These are phyloP conservation scores for Drosophila helvetica DNA, from an alignment of 2,888 invertebrate genomes.

Conservation along the genomic window DNA sequence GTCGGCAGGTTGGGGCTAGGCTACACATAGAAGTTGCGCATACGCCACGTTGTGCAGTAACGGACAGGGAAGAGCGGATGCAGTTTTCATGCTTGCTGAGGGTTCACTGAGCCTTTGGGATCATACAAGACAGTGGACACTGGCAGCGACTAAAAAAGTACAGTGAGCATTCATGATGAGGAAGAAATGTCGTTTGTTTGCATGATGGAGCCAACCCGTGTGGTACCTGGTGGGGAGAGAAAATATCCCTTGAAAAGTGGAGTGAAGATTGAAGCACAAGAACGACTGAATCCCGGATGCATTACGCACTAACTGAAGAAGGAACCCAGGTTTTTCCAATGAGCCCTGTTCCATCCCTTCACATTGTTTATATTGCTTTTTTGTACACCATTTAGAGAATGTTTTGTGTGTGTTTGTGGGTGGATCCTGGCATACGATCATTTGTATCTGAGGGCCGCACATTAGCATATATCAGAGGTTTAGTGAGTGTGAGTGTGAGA, in stretches of 20 bases:
- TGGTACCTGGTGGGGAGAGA: too few species aligned
- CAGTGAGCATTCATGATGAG: too few species aligned
- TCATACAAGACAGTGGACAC: too few species aligned
- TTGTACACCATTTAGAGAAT: conserved; percentile 17
- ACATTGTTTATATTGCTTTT: conserved; percentile 34
- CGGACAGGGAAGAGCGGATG: conserved; percentile 2
- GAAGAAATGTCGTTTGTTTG: too few species aligned
- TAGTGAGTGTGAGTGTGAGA: conserved; percentile 15
- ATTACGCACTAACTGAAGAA: too few species aligned
- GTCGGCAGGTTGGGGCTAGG: not conserved
- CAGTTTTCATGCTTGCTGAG: too few species aligned
- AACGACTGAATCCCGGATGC: too few species aligned
- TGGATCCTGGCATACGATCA: conserved; percentile 36
- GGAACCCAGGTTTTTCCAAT: not conserved
- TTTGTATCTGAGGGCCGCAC: conserved; percentile 38
- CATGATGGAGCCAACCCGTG: too few species aligned
- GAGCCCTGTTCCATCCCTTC: not conserved
- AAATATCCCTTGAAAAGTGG: too few species aligned
- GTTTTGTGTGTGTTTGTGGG: conserved; percentile 22
- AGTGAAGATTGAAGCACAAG: too few species aligned
- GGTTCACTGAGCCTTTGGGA: too few species aligned
- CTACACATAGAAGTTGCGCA: conserved; percentile 39
- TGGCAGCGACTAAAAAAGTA: too few species aligned
- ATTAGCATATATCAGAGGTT: conserved; percentile 17
- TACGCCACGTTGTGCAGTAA: conserved; percentile 52